A percentile compares a stretch with the other conserved stretches of the same genome.
phyloP scores from a whole-genome alignment of 2,888 invertebrate species.

The Formica aserva region DNA sequence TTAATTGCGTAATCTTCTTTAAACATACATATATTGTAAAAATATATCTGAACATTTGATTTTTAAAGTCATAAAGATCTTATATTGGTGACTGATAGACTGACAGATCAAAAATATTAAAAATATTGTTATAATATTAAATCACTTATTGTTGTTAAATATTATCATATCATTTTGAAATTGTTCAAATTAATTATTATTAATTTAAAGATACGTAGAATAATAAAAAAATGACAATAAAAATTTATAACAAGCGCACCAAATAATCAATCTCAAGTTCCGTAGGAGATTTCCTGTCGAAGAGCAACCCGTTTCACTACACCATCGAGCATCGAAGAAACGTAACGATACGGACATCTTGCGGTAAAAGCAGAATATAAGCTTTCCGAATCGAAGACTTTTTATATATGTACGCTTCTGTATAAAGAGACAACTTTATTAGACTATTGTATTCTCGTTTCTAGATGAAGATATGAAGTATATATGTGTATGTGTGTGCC shows the following conservation, averaged over 20 bases:
- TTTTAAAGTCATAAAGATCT: not conserved
- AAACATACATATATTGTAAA: not conserved
- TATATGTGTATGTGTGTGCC: not conserved
- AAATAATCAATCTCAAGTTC: not conserved
- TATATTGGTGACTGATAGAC: not conserved
- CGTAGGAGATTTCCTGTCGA: not conserved
- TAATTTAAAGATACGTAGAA: not conserved
- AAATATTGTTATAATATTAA: not conserved
- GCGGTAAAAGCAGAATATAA: slow-evolving; percentile 24
- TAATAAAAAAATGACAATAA: not conserved
- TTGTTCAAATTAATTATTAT: not conserved
- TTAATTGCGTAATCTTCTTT: not conserved
- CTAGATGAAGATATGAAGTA: not conserved
- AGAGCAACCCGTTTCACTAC: slow-evolving; percentile 28
- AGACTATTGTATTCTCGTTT: not conserved
- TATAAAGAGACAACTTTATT: not conserved
- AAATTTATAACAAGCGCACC: not conserved
- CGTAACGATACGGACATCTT: slow-evolving; percentile 23
- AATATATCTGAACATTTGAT: not conserved
- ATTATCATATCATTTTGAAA: not conserved
- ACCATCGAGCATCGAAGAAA: slow-evolving; percentile 5
- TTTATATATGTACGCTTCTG: not conserved
- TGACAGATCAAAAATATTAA: not conserved
- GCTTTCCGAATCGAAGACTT: not conserved
- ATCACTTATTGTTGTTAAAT: too few species aligned